Percentiles rank a stretch among this genome's conserved stretches.
Conservation (phyloP, 1,140 invertebrate genomes). For the Zophobas atratus region DNA sequence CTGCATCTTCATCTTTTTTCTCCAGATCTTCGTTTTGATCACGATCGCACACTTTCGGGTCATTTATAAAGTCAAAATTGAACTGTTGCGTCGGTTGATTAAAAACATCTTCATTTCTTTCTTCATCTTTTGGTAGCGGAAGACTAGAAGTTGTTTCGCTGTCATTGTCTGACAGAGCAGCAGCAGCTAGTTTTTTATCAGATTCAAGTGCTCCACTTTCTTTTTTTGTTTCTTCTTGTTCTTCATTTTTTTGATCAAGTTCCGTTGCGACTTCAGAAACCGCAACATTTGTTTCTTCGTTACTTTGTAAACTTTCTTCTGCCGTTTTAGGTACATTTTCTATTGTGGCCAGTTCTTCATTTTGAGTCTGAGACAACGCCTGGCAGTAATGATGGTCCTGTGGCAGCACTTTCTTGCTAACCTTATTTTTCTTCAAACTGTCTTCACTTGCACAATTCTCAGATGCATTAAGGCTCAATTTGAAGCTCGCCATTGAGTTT, state of each 20-base stretch:
- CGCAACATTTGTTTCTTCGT: neutral
- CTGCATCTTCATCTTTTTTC: slow-evolving; percentile 19
- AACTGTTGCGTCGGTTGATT: slow-evolving; percentile 11
- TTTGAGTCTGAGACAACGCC: neutral
- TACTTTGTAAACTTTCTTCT: neutral
- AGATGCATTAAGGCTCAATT: too few species aligned
- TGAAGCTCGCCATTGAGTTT: neutral
- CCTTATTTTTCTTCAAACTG: too few species aligned
- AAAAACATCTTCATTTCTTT: neutral
- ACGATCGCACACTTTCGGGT: neutral
- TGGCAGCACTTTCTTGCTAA: too few species aligned
- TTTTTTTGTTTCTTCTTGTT: neutral
- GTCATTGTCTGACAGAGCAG: neutral
- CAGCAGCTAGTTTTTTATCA: neutral
- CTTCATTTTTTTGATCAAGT: neutral
- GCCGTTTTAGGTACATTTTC: neutral
- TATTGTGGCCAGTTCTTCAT: neutral
- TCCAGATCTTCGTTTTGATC: neutral
- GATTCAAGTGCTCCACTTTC: neutral
- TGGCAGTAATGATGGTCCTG: neutral
- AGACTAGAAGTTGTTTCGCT: neutral
- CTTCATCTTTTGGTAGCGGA: neutral
- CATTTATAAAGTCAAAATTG: slow-evolving; percentile 31
- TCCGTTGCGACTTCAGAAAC: slow-evolving; percentile 14
- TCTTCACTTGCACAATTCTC: too few species aligned